These are phyloP conservation scores for Eupithecia pulchellata DNA, from an alignment of 2,888 invertebrate genomes.

Conservation along the genomic window DNA sequence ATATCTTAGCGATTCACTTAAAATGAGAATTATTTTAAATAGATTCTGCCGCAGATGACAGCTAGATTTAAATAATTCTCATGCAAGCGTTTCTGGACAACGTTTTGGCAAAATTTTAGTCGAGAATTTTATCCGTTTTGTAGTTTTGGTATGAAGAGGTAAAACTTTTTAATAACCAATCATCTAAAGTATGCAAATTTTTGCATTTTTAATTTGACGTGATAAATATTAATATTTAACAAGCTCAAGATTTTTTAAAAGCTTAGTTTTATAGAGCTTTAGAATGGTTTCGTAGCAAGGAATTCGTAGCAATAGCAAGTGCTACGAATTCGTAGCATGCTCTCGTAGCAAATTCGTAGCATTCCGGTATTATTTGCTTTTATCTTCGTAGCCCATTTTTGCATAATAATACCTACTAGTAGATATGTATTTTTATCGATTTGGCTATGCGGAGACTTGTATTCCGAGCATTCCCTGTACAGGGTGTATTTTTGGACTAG, in stretches of 20 bases:
- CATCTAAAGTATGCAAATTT: too few species aligned
- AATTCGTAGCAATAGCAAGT: slow-evolving; percentile 1
- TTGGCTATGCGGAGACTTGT: not conserved
- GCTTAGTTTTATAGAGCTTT: not conserved
- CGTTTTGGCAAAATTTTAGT: too few species aligned
- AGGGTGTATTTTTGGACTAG: not conserved
- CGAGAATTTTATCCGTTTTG: too few species aligned
- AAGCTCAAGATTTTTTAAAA: not conserved
- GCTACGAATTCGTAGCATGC: slow-evolving; percentile 7
- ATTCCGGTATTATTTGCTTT: not conserved
- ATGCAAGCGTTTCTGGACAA: too few species aligned
- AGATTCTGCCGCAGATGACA: too few species aligned
- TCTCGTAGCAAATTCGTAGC: slow-evolving; percentile 5
- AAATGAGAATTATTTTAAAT: not conserved
- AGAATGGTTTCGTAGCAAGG: not conserved
- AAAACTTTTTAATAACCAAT: too few species aligned
- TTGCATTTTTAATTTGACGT: too few species aligned
- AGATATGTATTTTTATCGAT: not conserved
- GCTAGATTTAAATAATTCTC: too few species aligned
- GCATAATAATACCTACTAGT: too few species aligned
- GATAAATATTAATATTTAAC: not conserved
- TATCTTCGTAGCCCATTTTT: not conserved
- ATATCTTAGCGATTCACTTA: too few species aligned
- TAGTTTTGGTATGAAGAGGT: too few species aligned
- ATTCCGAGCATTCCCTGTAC: not conserved